Evolutionary conservation across 2,888 invertebrate genomes (phyloP), one percentile per base, ranked within the genome.

Genomic region (Caenorhabditis becei): DNA sequence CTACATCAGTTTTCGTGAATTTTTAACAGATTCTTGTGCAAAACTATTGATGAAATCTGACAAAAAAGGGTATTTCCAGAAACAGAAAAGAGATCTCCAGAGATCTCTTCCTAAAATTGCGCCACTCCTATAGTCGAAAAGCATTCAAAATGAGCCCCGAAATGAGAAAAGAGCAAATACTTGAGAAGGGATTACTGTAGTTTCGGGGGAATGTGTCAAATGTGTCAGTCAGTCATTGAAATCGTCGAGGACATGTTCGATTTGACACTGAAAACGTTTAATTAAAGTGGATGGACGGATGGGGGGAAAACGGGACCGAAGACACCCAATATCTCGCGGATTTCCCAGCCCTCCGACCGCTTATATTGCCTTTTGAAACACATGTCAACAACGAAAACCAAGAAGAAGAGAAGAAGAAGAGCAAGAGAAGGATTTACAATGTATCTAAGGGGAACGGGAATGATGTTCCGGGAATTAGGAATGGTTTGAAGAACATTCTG

Each of bases 341-440:
- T n/a, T n/a, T 32, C 49, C 54, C 35, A 47, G 56, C 49, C 58
- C 49, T 56, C 58, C 70, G n/a, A n/a, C n/a, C 61, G 61, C 54
- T 63, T 63, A 72, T 72, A 72, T 72, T 72, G 72, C 63, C 63
- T 72, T 72, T 72, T 72, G 72, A 72, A 72, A 72, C 72, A 72
- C 72, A 72, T 72, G 72, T 72, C 72, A 72, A 72, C 72, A 72
- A 56, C 32, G 32, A 28, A 26, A 44, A 54, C 26, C 54, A 26
- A 47, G 14, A 23, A 35, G 35, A 20, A 47, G 20, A n/a, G n/a
- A 61, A 8, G n/a, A 47, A 18, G n/a, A 14, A 61, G n/a, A 35
- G 37, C 10, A 23, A 70, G 47, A 72, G 32, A 56, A n/a, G n/a
- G 23, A 61, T 47, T 24, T 26, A 14, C 37, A 58, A 23, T 26